Percentiles rank a stretch among this genome's conserved stretches.
phyloP scores from a whole-genome alignment of 2,888 invertebrate species.

The Ferdinandea cuprea region DNA sequence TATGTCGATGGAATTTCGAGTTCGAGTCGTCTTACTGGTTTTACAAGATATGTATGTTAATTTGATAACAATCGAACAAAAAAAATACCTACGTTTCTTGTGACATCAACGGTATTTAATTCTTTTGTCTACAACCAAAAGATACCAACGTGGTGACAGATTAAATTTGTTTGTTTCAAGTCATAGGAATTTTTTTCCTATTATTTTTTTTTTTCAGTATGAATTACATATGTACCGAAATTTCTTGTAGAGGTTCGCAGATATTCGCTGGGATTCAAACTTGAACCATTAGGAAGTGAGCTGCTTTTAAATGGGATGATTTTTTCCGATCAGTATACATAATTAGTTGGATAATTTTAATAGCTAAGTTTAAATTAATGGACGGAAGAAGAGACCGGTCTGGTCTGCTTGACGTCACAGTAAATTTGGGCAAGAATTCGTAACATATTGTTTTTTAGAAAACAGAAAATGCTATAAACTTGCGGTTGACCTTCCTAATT shows the following conservation, averaged over 20 bases:
- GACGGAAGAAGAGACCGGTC: no score
- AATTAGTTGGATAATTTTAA: neutral
- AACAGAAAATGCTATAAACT: no score
- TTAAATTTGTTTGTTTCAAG: neutral
- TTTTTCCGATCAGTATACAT: neutral
- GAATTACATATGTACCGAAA: constrained; percentile 4
- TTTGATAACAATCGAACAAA: constrained; percentile 1
- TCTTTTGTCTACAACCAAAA: neutral
- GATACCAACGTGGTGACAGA: constrained; percentile 11
- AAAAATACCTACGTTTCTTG: neutral
- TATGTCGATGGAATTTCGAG: neutral
- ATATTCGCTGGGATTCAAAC: neutral
- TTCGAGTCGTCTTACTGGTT: constrained; percentile 34
- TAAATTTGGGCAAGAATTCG: no score
- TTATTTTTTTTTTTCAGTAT: neutral
- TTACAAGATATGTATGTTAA: constrained; percentile 7
- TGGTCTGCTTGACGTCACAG: no score
- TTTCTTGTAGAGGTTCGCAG: no score
- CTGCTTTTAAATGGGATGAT: neutral
- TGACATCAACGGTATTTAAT: constrained; percentile 25
- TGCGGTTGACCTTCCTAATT: no score
- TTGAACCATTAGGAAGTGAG: neutral
- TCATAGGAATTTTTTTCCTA: neutral
- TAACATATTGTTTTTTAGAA: no score
- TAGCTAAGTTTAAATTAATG: neutral